phyloP scores from a whole-genome alignment of 2,797 vertebrate genomes.

The Zenarchopterus dispar region DNA sequence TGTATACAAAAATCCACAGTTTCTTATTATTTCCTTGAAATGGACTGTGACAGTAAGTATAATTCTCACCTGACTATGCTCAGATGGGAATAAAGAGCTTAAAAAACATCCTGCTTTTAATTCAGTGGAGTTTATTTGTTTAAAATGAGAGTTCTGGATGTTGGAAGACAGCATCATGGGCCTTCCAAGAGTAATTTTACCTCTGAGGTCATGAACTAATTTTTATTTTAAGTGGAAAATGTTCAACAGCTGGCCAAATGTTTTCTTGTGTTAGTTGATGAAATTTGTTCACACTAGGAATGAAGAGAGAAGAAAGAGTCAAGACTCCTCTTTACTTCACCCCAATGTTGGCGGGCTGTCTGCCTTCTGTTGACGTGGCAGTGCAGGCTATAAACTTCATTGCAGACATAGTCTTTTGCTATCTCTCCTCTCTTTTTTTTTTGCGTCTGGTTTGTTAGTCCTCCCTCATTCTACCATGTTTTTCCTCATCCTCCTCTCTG shows the following conservation, averaged over 20 bases:
- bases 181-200: constrained; percentile 38
- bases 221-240: constrained; percentile 40
- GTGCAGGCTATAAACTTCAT: constrained; percentile 69
- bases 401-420: constrained; percentile 72
- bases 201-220: constrained; percentile 38
- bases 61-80: constrained; percentile 25
- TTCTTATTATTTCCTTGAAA: constrained; percentile 28
- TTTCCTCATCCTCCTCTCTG: constrained; percentile 25
- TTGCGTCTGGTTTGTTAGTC: constrained; percentile 25
- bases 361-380: constrained; percentile 82
- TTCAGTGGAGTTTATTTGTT: constrained; percentile 34
- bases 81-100: constrained; percentile 27
- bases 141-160: constrained; percentile 38
- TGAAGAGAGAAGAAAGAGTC: not conserved
- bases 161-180: constrained; percentile 40
- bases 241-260: constrained; percentile 26
- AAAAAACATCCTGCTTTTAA: constrained; percentile 32
- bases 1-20: constrained; percentile 8
- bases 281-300: constrained; percentile 22
- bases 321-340: constrained; percentile 37
- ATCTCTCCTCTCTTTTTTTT: constrained; percentile 38
- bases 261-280: constrained; percentile 5
- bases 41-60: constrained; percentile 36
- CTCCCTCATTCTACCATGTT: constrained; percentile 38
- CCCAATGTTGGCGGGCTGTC: constrained; percentile 43